These are phyloP conservation scores for Drosophila nannoptera DNA, from an alignment of 1,140 invertebrate species.

Conservation along the genomic window DNA sequence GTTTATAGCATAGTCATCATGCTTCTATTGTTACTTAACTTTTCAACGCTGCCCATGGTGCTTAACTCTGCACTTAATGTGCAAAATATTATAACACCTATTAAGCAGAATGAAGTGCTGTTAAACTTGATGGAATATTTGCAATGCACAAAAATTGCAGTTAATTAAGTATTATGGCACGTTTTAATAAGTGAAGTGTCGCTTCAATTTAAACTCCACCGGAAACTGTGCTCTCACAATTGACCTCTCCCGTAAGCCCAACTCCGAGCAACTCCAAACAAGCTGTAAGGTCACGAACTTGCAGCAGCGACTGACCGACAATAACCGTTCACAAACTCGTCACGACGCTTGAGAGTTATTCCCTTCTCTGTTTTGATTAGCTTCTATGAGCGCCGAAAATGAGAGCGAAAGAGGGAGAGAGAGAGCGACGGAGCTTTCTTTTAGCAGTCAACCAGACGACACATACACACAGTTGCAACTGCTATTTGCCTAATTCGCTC, in stretches of 20 bases:
- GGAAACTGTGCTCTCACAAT: conserved; percentile 17
- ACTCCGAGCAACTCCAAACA: conserved; percentile 13
- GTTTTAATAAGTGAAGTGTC: background rate
- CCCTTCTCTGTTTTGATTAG: conserved; percentile 8
- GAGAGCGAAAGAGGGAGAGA: background rate
- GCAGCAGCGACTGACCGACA: conserved; percentile 10
- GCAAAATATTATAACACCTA: background rate
- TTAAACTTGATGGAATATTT: background rate
- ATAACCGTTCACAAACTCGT: conserved; percentile 39
- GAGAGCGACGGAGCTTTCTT: conserved; percentile 32
- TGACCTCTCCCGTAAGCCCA: background rate
- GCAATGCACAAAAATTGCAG: background rate
- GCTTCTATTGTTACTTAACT: too few relatives aligned
- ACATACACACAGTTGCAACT: conserved; percentile 7
- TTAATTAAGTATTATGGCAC: background rate
- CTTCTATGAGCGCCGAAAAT: background rate
- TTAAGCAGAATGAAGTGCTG: background rate
- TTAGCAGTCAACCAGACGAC: conserved; percentile 1
- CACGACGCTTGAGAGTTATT: conserved; percentile 20
- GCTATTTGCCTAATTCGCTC: conserved; percentile 33
- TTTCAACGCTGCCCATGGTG: too few relatives aligned
- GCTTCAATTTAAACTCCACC: background rate
- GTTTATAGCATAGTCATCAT: too few relatives aligned
- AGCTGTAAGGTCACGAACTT: conserved; percentile 11
- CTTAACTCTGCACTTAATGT: too few relatives aligned